Evolutionary conservation across 1,140 invertebrate species (phyloP).

Genomic region (Drosophila leontia): DNA sequence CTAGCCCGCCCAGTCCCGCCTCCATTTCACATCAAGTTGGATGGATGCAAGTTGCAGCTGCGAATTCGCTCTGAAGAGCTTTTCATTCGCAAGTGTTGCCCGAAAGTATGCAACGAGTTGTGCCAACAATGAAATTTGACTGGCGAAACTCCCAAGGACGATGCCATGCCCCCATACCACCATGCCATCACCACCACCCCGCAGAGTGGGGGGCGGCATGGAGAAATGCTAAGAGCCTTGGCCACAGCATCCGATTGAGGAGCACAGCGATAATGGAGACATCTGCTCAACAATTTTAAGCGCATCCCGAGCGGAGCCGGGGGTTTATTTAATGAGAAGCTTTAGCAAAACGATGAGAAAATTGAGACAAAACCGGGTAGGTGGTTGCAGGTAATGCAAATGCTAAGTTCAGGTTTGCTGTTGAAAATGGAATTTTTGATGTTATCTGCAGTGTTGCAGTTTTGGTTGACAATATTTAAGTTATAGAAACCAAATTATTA

Average conservation of each 20-base stretch:
- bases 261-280: conserved; percentile 41
- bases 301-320: conserved; percentile 9
- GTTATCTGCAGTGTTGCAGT: background rate
- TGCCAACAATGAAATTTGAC: conserved; percentile 58
- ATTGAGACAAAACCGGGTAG: background rate
- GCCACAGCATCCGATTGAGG: conserved; percentile 48
- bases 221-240: conserved; percentile 37
- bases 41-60: conserved; percentile 31
- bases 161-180: background rate
- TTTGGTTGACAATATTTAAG: background rate
- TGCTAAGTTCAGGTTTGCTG: background rate
- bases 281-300: conserved; percentile 40
- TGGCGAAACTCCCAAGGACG: conserved; percentile 50
- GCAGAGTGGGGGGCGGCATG: conserved; percentile 19
- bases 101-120: conserved; percentile 60
- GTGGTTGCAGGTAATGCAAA: conserved; percentile 3
- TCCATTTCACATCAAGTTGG: conserved; percentile 23
- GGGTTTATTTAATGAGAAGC: conserved; percentile 31
- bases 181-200: background rate
- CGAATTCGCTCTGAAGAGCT: conserved; percentile 54
- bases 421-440: conserved; percentile 8
- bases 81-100: conserved; percentile 63
- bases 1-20: conserved; percentile 1
- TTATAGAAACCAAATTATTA: background rate
- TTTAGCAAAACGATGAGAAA: conserved; percentile 14